A percentile compares a stretch with the other conserved stretches of the same genome.
Evolutionary conservation across 2,888 invertebrate genomes (phyloP).

Genomic region (Ornithoptera priamus): DNA sequence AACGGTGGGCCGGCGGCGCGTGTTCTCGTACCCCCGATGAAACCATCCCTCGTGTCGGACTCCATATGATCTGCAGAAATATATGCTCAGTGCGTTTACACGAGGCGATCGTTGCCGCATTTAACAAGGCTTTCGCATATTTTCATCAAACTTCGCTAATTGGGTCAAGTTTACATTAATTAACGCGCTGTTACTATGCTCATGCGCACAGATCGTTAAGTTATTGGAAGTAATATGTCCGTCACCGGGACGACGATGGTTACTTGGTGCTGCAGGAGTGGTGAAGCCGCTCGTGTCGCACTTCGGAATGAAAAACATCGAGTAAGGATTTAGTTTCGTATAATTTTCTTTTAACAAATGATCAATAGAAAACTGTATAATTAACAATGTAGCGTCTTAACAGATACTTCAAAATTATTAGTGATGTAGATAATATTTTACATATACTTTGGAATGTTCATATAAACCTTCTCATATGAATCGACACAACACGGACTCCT

Average conservation of each 20-base stretch:
- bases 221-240: constrained; percentile 29
- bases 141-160: constrained; percentile 47
- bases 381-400: constrained; percentile 80
- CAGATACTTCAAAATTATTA: constrained; percentile 79
- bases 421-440: constrained; percentile 78
- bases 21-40: too few relatives aligned
- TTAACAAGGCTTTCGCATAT: constrained; percentile 37
- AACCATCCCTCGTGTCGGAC: too few relatives aligned
- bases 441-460: constrained; percentile 80
- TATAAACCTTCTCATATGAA: constrained; percentile 76
- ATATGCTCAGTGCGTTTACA: neutral
- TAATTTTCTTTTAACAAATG: constrained; percentile 81
- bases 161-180: constrained; percentile 74
- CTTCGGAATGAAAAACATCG: constrained; percentile 54
- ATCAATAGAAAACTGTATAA: constrained; percentile 81
- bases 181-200: constrained; percentile 31
- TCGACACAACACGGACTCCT: constrained; percentile 52
- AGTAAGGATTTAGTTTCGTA: constrained; percentile 79
- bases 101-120: constrained; percentile 26
- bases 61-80: too few relatives aligned
- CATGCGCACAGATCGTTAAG: neutral
- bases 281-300: neutral
- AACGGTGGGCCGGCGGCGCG: too few relatives aligned
- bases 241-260: neutral
- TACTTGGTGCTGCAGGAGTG: neutral